Evolutionary conservation across 2,888 invertebrate species (phyloP).

Genomic region (Incurvaria masculella): DNA sequence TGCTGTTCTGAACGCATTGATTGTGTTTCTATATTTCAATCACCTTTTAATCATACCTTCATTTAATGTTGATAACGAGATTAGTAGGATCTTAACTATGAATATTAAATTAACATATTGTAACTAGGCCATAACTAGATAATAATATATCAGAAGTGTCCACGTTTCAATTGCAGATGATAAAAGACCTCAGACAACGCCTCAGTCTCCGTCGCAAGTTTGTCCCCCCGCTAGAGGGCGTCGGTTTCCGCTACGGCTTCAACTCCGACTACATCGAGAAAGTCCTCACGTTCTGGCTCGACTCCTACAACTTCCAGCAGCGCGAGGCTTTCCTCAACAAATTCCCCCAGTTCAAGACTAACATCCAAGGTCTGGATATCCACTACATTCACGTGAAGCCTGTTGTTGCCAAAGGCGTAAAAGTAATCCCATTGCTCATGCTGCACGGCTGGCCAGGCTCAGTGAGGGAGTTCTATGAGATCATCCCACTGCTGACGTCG

Average conservation of each 20-base stretch:
- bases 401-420: slow-evolving; percentile 10
- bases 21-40: too few relatives aligned
- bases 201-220: slow-evolving; percentile 27
- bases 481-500: slow-evolving; percentile 61
- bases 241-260: slow-evolving; percentile 79
- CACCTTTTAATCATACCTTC: too few relatives aligned
- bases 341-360: slow-evolving; percentile 64
- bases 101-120: too few relatives aligned
- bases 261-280: slow-evolving; percentile 62
- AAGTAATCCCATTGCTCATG: slow-evolving; percentile 64
- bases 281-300: slow-evolving; percentile 74
- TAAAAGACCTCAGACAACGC: slow-evolving; percentile 31
- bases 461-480: slow-evolving; percentile 69
- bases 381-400: slow-evolving; percentile 51
- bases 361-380: slow-evolving; percentile 59
- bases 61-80: too few relatives aligned
- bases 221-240: slow-evolving; percentile 63
- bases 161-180: slow-evolving; percentile 26
- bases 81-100: too few relatives aligned
- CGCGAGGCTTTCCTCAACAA: slow-evolving; percentile 63
- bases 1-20: too few relatives aligned
- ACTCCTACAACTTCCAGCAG: slow-evolving; percentile 61
- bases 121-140: too few relatives aligned
- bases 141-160: background rate
- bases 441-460: slow-evolving; percentile 85